These are phyloP conservation scores for Chiloscyllium punctatum DNA, from an alignment of 2,797 vertebrate genomes.

Conservation along the genomic window DNA sequence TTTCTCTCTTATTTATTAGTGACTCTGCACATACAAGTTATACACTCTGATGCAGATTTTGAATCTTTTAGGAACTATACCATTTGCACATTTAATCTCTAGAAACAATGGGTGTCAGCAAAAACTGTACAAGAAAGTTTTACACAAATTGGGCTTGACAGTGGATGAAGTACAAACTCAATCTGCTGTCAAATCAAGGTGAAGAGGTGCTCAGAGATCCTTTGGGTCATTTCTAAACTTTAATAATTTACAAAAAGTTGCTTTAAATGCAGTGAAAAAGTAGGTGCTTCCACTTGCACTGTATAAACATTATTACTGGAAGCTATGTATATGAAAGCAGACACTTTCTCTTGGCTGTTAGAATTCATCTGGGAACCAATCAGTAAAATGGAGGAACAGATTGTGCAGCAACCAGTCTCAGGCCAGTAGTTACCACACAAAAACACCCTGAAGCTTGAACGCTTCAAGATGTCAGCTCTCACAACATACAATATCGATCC, in stretches of 20 bases:
- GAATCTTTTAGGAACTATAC: neutral
- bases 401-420: neutral
- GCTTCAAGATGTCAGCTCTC: slow-evolving; percentile 5
- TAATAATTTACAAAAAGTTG: neutral
- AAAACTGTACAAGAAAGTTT: neutral
- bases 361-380: neutral
- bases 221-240: neutral
- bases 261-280: neutral
- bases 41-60: neutral
- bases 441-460: neutral
- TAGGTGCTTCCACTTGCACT: neutral
- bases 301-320: neutral
- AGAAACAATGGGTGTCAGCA: neutral
- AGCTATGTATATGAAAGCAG: neutral
- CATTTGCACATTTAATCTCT: too few species aligned
- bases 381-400: slow-evolving; percentile 5
- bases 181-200: neutral
- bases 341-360: neutral
- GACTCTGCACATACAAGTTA: neutral
- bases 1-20: neutral
- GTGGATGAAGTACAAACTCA: neutral
- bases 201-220: neutral
- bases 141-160: neutral
- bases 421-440: neutral
- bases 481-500: neutral